Evolutionary conservation across 2,888 invertebrate genomes (phyloP), one percentile per base, ranked within the genome.

Genomic region (Apamea sordens): DNA sequence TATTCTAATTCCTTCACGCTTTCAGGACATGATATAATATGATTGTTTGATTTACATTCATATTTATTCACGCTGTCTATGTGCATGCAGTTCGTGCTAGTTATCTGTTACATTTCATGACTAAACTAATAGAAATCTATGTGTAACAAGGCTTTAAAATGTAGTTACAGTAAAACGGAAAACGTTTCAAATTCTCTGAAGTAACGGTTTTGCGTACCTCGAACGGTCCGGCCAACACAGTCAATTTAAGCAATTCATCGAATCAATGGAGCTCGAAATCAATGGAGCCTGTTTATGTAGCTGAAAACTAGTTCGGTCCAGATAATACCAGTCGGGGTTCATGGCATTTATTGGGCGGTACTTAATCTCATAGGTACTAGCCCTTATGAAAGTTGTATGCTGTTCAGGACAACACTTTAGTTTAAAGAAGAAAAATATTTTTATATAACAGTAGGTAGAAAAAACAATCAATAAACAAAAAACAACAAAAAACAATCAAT

Each of bases 21-120:
- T 85, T 79, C 80, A 77, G 78, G 83, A 85, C 85, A 85, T 82
- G 80, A 86, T 86, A 28, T 82, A 86, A 28, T 82, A 86, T 82
- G 78, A 82, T 80, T 87, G 76, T 86, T 82, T 82, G 74, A 78
- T 82, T 79, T 77, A 75, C 77, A 72, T 68, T 71, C 76, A 82
- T 77, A 77, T 86, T 75, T 73, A 86, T 67, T 59, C 74, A 71
- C 79, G 76, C 73, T 74, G 59, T 73, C 78, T 70, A 86, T 79
- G 47, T 65, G 47, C 69, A 76, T 41, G 50, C 61, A 77, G 63
- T 32, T 72, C 65, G 76, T 79, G 65, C 73, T 73, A 86, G 70
- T 79, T 84, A 68, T 80, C 74, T 72, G 32, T 63, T 32, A 65
- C 24, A 71, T 78, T 79, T 85, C 76, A 84, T 81, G 47, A 63